Evolutionary conservation across 2,797 vertebrate species (phyloP).

Genomic region (Pangasius mekongensis): DNA sequence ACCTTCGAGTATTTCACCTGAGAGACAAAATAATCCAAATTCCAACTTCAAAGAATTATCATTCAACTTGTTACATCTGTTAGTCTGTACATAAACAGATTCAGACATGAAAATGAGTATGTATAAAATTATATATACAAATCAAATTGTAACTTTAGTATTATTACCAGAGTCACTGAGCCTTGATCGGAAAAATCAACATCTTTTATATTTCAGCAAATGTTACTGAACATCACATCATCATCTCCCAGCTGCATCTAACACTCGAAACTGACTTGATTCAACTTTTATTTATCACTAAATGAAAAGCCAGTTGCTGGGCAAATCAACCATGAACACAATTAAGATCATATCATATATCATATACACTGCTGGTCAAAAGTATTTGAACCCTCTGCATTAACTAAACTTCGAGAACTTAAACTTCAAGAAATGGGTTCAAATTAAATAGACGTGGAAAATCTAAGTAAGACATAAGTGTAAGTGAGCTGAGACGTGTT

Average conservation of each 20-base stretch:
- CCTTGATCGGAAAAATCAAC: not conserved
- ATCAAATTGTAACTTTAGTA: not conserved
- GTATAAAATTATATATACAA: not conserved
- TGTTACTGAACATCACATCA: no score
- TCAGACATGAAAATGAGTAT: not conserved
- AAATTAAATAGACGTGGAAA: not conserved
- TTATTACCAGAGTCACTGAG: not conserved
- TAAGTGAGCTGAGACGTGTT: not conserved
- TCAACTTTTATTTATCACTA: not conserved
- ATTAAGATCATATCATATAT: not conserved
- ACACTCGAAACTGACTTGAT: no score
- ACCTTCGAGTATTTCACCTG: conserved; percentile 92
- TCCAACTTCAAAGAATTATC: not conserved
- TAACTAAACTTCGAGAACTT: not conserved
- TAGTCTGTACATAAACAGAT: no score
- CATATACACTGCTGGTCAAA: not conserved
- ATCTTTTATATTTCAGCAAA: not conserved
- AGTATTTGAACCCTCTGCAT: not conserved
- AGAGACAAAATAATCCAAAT: not conserved
- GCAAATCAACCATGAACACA: not conserved
- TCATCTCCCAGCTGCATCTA: no score
- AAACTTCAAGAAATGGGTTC: not conserved
- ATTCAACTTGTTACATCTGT: not conserved
- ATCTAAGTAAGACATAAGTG: not conserved
- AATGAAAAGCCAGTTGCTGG: not conserved